phyloP scores from a whole-genome alignment of 2,797 vertebrate genomes.

The Scolopax bukidnonensis region DNA sequence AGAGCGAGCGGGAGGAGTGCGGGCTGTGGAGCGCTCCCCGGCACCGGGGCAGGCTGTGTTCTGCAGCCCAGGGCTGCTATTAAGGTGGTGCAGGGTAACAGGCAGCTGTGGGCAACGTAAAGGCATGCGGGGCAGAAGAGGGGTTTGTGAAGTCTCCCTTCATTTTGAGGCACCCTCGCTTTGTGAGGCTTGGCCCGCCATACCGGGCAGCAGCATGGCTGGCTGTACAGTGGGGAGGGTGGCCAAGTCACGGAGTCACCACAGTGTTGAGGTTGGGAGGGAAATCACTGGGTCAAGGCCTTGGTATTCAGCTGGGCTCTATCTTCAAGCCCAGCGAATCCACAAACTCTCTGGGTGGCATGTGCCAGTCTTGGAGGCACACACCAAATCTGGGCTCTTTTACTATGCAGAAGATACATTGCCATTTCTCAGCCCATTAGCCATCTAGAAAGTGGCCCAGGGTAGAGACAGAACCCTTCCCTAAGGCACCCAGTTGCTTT shows the following conservation, averaged over 20 bases:
- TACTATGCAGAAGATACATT: rapidly evolving
- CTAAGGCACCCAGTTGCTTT: not conserved
- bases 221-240: rapidly evolving
- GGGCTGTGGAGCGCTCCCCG: not conserved
- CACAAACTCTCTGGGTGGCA: too few species aligned
- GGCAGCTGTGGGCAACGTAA: rapidly evolving
- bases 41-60: rapidly evolving
- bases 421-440: not conserved
- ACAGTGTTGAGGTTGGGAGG: not conserved
- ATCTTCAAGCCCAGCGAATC: not conserved
- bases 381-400: not conserved
- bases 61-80: rapidly evolving
- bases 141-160: too few species aligned
- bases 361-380: not conserved
- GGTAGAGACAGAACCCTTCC: not conserved
- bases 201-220: rapidly evolving
- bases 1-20: not conserved
- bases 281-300: rapidly evolving
- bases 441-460: not conserved
- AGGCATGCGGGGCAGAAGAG: too few species aligned
- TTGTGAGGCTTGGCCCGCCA: rapidly evolving
- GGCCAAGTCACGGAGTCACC: rapidly evolving
- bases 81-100: rapidly evolving
- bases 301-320: not conserved
- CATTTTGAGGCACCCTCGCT: rapidly evolving